Conservation (phyloP, 2,113 vertebrate genomes). For the Pituophis catenifer region DNA sequence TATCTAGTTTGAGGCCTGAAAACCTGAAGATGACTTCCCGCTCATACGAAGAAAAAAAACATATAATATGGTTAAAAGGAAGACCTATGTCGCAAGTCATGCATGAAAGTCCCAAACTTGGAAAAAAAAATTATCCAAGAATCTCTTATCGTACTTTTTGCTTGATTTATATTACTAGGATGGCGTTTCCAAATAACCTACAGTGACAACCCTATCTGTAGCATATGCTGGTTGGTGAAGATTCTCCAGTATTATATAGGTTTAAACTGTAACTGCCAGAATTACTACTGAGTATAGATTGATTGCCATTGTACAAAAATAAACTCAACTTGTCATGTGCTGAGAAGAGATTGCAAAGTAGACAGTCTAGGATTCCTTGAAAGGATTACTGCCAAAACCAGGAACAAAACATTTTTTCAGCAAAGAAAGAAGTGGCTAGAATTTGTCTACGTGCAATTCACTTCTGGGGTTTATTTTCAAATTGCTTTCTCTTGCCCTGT, state of each 20-base stretch:
- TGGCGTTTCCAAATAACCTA: neutral
- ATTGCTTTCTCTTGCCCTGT: neutral
- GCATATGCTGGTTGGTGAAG: constrained; percentile 11
- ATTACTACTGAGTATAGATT: constrained; percentile 1
- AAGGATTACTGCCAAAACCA: neutral
- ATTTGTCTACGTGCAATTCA: neutral
- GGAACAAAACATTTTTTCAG: constrained; percentile 13
- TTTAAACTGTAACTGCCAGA: constrained; percentile 15
- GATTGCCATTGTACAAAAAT: constrained; percentile 14
- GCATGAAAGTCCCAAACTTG: neutral
- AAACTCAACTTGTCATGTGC: neutral
- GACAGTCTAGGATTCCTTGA: constrained; percentile 35
- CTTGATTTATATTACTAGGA: neutral
- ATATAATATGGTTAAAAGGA: neutral
- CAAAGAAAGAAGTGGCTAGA: neutral
- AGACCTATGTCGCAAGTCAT: neutral
- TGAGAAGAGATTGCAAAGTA: constrained; percentile 19
- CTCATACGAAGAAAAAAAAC: neutral
- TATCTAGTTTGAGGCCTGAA: neutral
- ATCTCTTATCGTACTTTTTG: neutral
- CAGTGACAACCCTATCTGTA: neutral
- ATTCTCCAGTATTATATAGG: neutral
- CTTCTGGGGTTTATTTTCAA: neutral
- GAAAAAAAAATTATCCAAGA: neutral
- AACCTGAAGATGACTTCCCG: neutral